Base-by-base conservation (phyloP, 2,888 invertebrate genomes). In the Bruchidius siliquastri region DNA sequence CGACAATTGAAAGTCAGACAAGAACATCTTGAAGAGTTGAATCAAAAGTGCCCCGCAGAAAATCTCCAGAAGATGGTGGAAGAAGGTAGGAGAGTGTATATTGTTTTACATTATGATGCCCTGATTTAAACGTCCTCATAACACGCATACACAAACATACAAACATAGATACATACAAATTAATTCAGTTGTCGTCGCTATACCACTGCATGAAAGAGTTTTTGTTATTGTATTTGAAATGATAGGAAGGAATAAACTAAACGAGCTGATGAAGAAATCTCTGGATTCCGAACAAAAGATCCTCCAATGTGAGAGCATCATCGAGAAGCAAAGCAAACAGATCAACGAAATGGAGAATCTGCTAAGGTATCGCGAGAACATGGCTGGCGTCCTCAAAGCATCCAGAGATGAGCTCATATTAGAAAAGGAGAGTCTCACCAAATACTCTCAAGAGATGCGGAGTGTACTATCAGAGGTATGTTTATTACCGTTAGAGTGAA, bases 321-420 rank as follows among this genome's bases (percentile, higher is more conserved):
- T 91, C 13, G 90, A 90, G 72, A 89, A 90, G 72, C 90, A 91
- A 79, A 89, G 89, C 75, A 89, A 89, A 73, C 88, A 90, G 74
- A 88, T 91, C 83, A 88, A 88, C 79, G 89, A 90, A 80, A 90
- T 91, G 88, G 90, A 89, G 84, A 90, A 89, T 83, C 87, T 90
- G 79, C 87, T 91, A 78, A 90, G 90, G 87, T 89, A 90, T 80
- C 88, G 90, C 13, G 90, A 91, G 77, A 91, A 90, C 79, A 83
- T 92, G 77, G 88, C 91, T 78, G 88, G 87, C 70, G 87, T 91
- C 84, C 84, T 91, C 75, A 90, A 90, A 82, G 79, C 81, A 0
- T 84, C 85, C 69, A 88, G 89, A 77, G 89, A 90, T 79, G 89
- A 90, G 77, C 85, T 89, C 0, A 86, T 89, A 75, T 87, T 88